Evolutionary conservation across 1,140 invertebrate species (phyloP).

Genomic region (Psix sp.): DNA sequence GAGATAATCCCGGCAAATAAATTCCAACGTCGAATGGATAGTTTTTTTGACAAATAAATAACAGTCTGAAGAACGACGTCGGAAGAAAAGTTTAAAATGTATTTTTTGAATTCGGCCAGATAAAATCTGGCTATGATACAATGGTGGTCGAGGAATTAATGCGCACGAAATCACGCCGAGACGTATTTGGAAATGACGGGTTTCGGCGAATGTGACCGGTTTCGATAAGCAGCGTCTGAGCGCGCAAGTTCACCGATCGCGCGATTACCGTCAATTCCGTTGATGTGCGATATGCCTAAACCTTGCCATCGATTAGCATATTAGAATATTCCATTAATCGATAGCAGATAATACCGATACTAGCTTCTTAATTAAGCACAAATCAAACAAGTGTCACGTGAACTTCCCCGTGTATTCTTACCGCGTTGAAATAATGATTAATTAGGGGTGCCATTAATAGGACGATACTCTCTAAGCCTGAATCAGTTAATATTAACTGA

Average conservation of each 20-base stretch:
- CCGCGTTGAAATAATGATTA: too few relatives aligned
- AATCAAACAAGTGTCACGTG: constrained; percentile 34
- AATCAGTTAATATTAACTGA: too few relatives aligned
- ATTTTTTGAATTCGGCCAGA: constrained; percentile 42
- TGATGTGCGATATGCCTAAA: constrained; percentile 43
- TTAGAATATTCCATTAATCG: constrained; percentile 57
- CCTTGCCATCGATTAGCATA: constrained; percentile 44
- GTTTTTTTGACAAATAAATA: constrained; percentile 14
- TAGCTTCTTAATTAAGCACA: too few relatives aligned
- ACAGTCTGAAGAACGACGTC: constrained; percentile 13
- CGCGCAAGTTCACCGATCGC: constrained; percentile 35
- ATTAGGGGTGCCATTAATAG: constrained; percentile 42
- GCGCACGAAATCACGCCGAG: constrained; percentile 45
- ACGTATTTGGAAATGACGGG: constrained; percentile 54
- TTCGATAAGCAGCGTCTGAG: constrained; percentile 50
- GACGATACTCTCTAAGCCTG: too few relatives aligned
- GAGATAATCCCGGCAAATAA: too few relatives aligned
- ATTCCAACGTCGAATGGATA: neutral
- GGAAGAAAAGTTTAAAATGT: constrained; percentile 37
- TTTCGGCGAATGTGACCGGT: constrained; percentile 56
- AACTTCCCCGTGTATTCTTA: constrained; percentile 11
- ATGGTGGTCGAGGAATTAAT: constrained; percentile 35
- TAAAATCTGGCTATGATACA: constrained; percentile 50
- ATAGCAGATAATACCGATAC: constrained; percentile 27
- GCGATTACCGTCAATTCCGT: constrained; percentile 48